Evolutionary conservation across 1,140 invertebrate species (phyloP).

Genomic region (Danaus plexippus): DNA sequence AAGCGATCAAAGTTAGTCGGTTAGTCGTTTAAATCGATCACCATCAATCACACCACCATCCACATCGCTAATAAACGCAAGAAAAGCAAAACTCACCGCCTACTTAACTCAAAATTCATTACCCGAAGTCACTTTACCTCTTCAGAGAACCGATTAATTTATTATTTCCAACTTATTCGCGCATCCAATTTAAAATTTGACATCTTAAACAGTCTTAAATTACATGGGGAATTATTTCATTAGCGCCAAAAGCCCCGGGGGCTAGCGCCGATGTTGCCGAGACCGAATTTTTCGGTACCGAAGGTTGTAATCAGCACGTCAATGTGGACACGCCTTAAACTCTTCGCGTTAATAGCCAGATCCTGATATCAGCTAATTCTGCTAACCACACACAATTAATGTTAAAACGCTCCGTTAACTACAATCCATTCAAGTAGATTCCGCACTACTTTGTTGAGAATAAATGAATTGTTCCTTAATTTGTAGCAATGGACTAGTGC

Average conservation of each 20-base stretch:
- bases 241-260: slow-evolving; percentile 43
- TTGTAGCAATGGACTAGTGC: too few relatives aligned
- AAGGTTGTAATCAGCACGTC: slow-evolving; percentile 64
- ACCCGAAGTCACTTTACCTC: slow-evolving; percentile 35
- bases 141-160: slow-evolving; percentile 68
- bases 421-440: too few relatives aligned
- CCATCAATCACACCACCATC: slow-evolving; percentile 15
- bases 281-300: slow-evolving; percentile 49
- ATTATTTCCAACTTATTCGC: slow-evolving; percentile 64
- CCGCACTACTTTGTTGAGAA: too few relatives aligned
- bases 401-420: not conserved
- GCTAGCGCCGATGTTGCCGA: slow-evolving; percentile 41
- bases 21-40: slow-evolving; percentile 18
- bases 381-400: slow-evolving; percentile 21
- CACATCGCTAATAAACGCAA: slow-evolving; percentile 18
- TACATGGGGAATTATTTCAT: slow-evolving; percentile 67
- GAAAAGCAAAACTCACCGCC: slow-evolving; percentile 24
- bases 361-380: slow-evolving; percentile 52
- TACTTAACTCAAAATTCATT: slow-evolving; percentile 51
- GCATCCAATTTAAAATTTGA: slow-evolving; percentile 70
- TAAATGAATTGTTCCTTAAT: too few relatives aligned
- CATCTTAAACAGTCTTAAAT: slow-evolving; percentile 71
- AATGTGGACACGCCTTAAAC: slow-evolving; percentile 50
- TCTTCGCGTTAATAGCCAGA: slow-evolving; percentile 59
- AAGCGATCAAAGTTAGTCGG: slow-evolving; percentile 14